Evolutionary conservation across 2,797 vertebrate species (phyloP).

Genomic region (Huso huso): DNA sequence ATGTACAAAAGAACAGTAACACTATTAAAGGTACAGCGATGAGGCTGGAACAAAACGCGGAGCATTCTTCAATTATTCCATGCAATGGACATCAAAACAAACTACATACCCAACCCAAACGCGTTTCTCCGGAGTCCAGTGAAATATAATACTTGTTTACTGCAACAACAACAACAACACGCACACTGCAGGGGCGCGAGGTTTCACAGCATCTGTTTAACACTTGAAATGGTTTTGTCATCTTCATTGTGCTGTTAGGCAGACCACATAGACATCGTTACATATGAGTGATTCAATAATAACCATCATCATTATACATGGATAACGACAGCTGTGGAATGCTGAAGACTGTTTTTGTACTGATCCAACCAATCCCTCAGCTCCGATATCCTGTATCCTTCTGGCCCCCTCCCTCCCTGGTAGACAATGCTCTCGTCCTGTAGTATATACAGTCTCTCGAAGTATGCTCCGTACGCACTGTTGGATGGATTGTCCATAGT

Average conservation of each 20-base stretch:
- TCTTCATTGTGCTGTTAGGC: slow-evolving; percentile 19
- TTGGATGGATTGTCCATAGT: slow-evolving; percentile 94
- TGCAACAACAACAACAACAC: slow-evolving; percentile 24
- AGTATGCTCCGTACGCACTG: slow-evolving; percentile 93
- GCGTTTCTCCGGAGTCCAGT: slow-evolving; percentile 9
- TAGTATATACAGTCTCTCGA: slow-evolving; percentile 90
- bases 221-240: slow-evolving; percentile 16
- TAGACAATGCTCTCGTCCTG: slow-evolving; percentile 81
- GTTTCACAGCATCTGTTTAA: slow-evolving; percentile 51
- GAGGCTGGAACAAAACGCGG: slow-evolving; percentile 10
- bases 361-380: slow-evolving; percentile 81
- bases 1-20: slow-evolving; percentile 12
- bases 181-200: slow-evolving; percentile 20
- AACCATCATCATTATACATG: slow-evolving; percentile 61
- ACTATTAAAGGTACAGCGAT: not conserved
- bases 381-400: slow-evolving; percentile 91
- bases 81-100: slow-evolving; percentile 12
- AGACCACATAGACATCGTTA: slow-evolving; percentile 7
- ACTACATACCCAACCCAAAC: slow-evolving; percentile 6
- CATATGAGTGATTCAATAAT: slow-evolving; percentile 23
- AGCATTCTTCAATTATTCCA: slow-evolving; percentile 9
- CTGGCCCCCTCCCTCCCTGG: slow-evolving; percentile 88
- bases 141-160: slow-evolving; percentile 16
- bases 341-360: slow-evolving; percentile 64
- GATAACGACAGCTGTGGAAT: slow-evolving; percentile 58